phyloP scores from a whole-genome alignment of 2,113 vertebrate genomes.

The Antechinus flavipes region DNA sequence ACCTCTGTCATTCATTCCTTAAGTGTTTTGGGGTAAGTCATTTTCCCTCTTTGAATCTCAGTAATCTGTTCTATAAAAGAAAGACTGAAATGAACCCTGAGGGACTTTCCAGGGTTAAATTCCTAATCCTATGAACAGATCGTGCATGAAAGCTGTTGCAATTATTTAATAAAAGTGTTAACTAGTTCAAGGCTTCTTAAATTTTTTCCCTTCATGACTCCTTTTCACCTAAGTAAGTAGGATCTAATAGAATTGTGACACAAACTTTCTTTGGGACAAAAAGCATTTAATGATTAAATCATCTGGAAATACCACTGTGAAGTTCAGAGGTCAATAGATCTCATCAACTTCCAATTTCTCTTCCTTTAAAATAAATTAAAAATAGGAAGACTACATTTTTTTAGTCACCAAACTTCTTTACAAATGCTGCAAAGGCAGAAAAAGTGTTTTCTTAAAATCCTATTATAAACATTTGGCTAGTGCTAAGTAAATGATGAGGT shows the following conservation, averaged over 20 bases:
- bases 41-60: no score
- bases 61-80: no score
- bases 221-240: no score
- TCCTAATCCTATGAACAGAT: no score
- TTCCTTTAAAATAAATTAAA: background rate
- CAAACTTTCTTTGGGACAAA: background rate
- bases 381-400: background rate
- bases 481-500: background rate
- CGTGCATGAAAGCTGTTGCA: no score
- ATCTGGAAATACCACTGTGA: background rate
- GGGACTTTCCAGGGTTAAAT: no score
- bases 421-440: background rate
- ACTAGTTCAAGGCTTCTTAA: no score
- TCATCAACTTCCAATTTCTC: background rate
- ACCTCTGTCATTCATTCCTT: no score
- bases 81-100: no score
- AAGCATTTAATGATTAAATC: background rate
- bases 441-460: background rate
- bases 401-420: background rate
- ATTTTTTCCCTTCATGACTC: no score
- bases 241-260: background rate
- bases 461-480: background rate
- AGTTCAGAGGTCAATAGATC: background rate
- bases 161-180: no score
- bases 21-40: no score